Base-by-base conservation (phyloP, 2,888 invertebrate genomes). In the Ditylenchus weischeri region DNA sequence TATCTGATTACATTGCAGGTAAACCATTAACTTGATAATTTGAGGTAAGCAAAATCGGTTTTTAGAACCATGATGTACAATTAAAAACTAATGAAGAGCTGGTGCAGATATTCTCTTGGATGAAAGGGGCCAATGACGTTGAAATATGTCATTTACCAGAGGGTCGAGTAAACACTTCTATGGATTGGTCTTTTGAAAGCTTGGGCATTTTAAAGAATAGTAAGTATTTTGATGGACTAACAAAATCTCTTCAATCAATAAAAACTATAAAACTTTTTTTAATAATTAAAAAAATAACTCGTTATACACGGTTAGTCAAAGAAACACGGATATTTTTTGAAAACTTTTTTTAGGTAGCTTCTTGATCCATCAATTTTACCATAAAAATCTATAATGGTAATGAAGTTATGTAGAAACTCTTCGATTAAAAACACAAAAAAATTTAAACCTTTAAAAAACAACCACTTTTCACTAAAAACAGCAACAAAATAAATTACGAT, bases 1-100 rank as follows among this genome's bases (percentile, higher is more conserved):
- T 73, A 73, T 60, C 38, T 73, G 21, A 54, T 68, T 36, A 54
- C 71, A 54, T 51, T 73, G 36, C 73, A 70, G 59, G 69, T 13
- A 7, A 54, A 29, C 29, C 29, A 29, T 29, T 29, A 4, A 54
- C 1, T 8, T 19, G 13, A 29, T 48, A 8, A 57, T 21, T 57
- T 29, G 38, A 18, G 13, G 6, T 49, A 13, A 15, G 47, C 10
- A 3, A 62, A 11, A 1, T 48, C 15, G 43, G 8, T 43, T 23
- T 65, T 66, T 29, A 71, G 69, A 71, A 71, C 38, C 65, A 71
- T 57, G 71, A 71, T 49, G 60, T 71, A 43, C 61, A 65, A 18
- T 13, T 71, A 13, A 65, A 71, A 49, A 71, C 71, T 8, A 71
- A 71, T 63, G 59, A 60, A 47, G 71, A 71, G 48, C 57, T 71